Conservation (phyloP, 2,113 vertebrate species). For the Xenopus tropicalis region UCB_Xtro_10.0 CM004443.2:151540001-151540500, state of each 20-base stretch:
- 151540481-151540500: neutral
- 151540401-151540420: slow-evolving; percentile 95
- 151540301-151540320: slow-evolving; percentile 98
- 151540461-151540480: neutral
- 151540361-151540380: slow-evolving; percentile 95
- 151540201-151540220: no score
- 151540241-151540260: slow-evolving; percentile 98
- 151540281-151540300: slow-evolving; percentile 96
- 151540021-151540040: no score
- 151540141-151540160: no score
- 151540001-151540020: no score
- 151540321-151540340: slow-evolving; percentile 98
- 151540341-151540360: slow-evolving; percentile 95
- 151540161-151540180: no score
- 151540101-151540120: no score
- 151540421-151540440: slow-evolving; percentile 96
- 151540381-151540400: slow-evolving; percentile 97
- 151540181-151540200: no score
- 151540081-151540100: no score
- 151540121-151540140: no score
- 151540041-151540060: slow-evolving; percentile 18
- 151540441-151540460: slow-evolving; percentile 55
- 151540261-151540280: slow-evolving; percentile 95
- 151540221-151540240: no score
- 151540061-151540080: neutral